Evolutionary conservation across 2,797 vertebrate genomes (phyloP), one percentile per base, ranked within the genome.

Genomic region (Acrocephalus scirpaceus): DNA sequence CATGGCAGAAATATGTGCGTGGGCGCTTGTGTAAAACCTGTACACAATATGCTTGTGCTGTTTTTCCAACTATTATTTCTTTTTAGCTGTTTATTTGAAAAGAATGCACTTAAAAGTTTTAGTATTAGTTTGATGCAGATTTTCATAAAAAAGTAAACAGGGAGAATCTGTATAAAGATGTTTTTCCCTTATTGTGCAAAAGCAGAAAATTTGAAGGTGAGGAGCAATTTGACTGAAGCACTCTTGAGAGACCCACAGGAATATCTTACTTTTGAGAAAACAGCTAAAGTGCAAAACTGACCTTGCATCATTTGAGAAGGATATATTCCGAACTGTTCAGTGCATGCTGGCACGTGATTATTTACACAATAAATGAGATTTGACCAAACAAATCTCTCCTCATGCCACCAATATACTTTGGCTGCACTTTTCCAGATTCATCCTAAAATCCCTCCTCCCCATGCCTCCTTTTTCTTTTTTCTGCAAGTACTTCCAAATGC

Each of bases 1-100:
- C 93, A 95, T 19, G 40, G 56, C 62, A 93, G 79, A 96, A 96
- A 81, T 96, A 96, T 93, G 91, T 81, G 95, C 4, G 66, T 95
- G 73, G 95, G 89, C 0, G 29, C 54, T 91, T 88, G 69, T 83
- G 58, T 78, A 78, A 94, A 96, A 92, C 66, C 66, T 91, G 78
- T 75, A 42, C 34, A 90, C 87, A 88, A 86, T 91, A 91, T 91
- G 87, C n/a, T 73, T 72, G 26, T 38, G 54, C 62, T 58, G 70
- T 32, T 86, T 90, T 88, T 76, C 73, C 40, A 81, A 40, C 36
- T 72, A 12, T 32, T 56, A 25, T 38, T 93, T 79, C 16, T 69
- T 82, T 87, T 48, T 64, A 75, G 32, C 23, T 64, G 19, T 62
- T 86, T 69, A 57, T 85, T 90, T 81, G 4, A 60, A 86, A 93